A percentile compares a stretch with the other conserved stretches of the same genome.
phyloP scores from a whole-genome alignment of 2,113 vertebrate species.

The Amblyornis subalaris region DNA sequence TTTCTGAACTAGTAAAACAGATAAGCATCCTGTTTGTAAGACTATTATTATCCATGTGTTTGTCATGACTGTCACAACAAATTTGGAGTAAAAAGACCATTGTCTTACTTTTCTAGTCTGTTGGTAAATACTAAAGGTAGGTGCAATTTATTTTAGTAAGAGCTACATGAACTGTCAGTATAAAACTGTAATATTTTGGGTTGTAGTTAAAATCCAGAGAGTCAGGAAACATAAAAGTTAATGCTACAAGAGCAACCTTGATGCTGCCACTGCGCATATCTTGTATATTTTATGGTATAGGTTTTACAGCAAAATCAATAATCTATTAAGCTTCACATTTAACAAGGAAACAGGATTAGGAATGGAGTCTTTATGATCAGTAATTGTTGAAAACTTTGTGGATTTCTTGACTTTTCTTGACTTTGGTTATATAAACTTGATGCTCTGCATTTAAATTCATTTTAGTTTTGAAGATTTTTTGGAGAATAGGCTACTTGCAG shows the following conservation, averaged over 20 bases:
- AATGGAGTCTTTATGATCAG: not conserved
- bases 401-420: conserved; percentile 45
- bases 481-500: not conserved
- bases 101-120: conserved; percentile 50
- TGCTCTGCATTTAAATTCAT: not conserved
- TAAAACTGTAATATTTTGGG: not conserved
- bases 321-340: conserved; percentile 47
- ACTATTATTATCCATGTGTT: conserved; percentile 70
- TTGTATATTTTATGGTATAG: conserved; percentile 15
- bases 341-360: not conserved
- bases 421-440: not conserved
- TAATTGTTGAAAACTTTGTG: not conserved
- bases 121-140: conserved; percentile 7
- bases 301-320: conserved; percentile 45
- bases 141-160: conserved; percentile 25
- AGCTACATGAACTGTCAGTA: not conserved
- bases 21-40: conserved; percentile 72
- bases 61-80: conserved; percentile 67
- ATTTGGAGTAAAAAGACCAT: conserved; percentile 63
- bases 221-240: conserved; percentile 39
- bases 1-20: conserved; percentile 77
- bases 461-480: not conserved
- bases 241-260: not conserved
- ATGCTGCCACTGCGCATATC: not conserved
- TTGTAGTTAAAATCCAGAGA: conserved; percentile 1